Conservation (phyloP, 1,140 invertebrate genomes). For the Lordiphosa mommai region DNA sequence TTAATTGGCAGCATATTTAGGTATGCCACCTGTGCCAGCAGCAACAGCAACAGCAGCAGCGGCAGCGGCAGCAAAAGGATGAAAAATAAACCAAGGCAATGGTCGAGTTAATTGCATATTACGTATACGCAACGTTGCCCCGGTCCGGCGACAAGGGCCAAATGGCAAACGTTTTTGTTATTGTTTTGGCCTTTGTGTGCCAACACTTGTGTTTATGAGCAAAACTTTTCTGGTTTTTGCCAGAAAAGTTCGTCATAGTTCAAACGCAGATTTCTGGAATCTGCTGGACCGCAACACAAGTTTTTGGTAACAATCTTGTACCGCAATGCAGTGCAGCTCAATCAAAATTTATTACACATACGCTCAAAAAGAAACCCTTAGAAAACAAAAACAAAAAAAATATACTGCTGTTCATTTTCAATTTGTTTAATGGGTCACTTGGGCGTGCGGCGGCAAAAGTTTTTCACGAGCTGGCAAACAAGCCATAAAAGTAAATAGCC, state of each 20-base stretch:
- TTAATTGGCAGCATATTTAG: constrained; percentile 62
- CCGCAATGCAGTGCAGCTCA: constrained; percentile 67
- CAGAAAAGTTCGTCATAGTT: constrained; percentile 32
- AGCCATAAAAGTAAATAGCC: constrained; percentile 71
- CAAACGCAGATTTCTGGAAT: constrained; percentile 49
- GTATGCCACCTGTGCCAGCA: constrained; percentile 53
- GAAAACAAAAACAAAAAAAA: constrained; percentile 4
- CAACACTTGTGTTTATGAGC: constrained; percentile 60
- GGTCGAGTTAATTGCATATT: constrained; percentile 67
- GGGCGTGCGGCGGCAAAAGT: constrained; percentile 54
- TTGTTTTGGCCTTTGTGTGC: constrained; percentile 30
- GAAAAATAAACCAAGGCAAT: constrained; percentile 28
- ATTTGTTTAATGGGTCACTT: constrained; percentile 75
- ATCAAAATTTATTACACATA: constrained; percentile 77
- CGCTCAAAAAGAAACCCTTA: constrained; percentile 21
- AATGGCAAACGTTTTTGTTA: constrained; percentile 25
- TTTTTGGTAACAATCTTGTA: constrained; percentile 46
- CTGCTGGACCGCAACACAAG: constrained; percentile 45
- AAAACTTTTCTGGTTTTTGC: constrained; percentile 54
- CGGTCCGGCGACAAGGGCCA: constrained; percentile 11
- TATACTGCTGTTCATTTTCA: constrained; percentile 57
- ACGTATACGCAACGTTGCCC: constrained; percentile 49
- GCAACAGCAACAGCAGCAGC: neutral
- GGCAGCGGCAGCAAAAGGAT: neutral
- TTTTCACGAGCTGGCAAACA: constrained; percentile 69